Evolutionary conservation across 2,113 vertebrate species (phyloP).

Genomic region (Vombatus ursinus): DNA sequence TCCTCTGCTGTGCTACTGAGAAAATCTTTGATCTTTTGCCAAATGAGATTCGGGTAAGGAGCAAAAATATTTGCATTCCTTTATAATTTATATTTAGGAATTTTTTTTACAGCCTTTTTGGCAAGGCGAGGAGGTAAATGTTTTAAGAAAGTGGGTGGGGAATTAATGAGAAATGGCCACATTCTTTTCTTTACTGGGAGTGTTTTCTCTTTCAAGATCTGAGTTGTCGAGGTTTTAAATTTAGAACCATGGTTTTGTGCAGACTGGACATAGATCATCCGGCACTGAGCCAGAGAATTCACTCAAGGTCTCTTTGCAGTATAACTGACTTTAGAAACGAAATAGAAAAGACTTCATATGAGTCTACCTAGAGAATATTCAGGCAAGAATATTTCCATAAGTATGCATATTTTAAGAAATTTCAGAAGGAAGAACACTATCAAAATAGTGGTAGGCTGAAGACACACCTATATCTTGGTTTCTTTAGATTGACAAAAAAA

Average conservation of each 20-base stretch:
- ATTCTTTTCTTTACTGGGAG: conserved; percentile 55
- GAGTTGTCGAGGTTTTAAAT: conserved; percentile 60
- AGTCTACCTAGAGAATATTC: background rate
- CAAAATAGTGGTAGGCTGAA: background rate
- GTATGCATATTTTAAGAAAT: background rate
- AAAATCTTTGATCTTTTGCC: conserved; percentile 92
- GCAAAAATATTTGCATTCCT: conserved; percentile 77
- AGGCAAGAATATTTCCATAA: background rate
- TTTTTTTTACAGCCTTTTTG: conserved; percentile 66
- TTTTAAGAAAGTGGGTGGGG: conserved; percentile 67
- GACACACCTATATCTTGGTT: background rate
- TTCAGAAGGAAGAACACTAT: background rate
- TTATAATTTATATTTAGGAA: conserved; percentile 66
- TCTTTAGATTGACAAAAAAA: background rate
- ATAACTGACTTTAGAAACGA: background rate
- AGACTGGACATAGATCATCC: conserved; percentile 29
- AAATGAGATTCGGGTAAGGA: conserved; percentile 88
- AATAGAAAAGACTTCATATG: background rate
- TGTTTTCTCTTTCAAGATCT: conserved; percentile 65
- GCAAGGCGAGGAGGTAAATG: conserved; percentile 57
- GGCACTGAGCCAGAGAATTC: background rate
- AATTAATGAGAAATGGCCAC: conserved; percentile 66
- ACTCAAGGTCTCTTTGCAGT: background rate
- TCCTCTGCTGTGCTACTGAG: conserved; percentile 87
- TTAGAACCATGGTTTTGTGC: conserved; percentile 60